Evolutionary conservation across 2,888 invertebrate species (phyloP), one percentile per base, ranked within the genome.

Genomic region (Amblyjoppa fuscipennis): DNA sequence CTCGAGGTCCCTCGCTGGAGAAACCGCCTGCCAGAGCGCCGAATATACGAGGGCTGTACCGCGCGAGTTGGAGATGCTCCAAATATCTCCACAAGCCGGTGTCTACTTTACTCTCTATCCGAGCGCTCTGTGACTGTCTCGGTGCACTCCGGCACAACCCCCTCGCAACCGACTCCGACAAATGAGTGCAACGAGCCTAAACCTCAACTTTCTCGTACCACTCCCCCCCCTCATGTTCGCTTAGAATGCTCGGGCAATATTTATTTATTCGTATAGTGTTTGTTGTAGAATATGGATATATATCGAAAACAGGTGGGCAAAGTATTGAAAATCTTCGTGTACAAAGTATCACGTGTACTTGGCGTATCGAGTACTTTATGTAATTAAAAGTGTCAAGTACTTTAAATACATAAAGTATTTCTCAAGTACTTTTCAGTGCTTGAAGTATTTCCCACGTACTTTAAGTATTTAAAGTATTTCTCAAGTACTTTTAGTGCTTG

Each of bases 1-100:
- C 41, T 11, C 41, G 2, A 9, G 41, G 9, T 25, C 69, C 41
- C 70, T 70, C 70, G 51, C 38, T 64, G 51, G 64, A 53, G 41
- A 75, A 49, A 69, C 76, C 49, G 56, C 49, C 53, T 75, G 53
- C 80, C 45, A 13, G 76, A 66, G 56, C 71, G 80, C 76, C 66
- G 74, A 70, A 84, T 87, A 84, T 86, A 85, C 69, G 80, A 77
- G 51, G 51, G n/a, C 80, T 77, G 49, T 73, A 68, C 77, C 59
- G 31, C 53, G 53, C 34, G 74, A 78, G 76, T 86, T 86, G 85
- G 85, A 86, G 81, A 74, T 83, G 69, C 74, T 86, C 85, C 85
- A 86, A 86, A 86, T 86, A 83, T 86, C 56, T 70, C 25, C 64
- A 49, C 74, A 61, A 59, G 68, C 73, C 64, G 31, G 20, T 83